Evolutionary conservation across 1,140 invertebrate species (phyloP), one percentile per base, ranked within the genome.

Genomic region (Brachionus manjavacas): DNA sequence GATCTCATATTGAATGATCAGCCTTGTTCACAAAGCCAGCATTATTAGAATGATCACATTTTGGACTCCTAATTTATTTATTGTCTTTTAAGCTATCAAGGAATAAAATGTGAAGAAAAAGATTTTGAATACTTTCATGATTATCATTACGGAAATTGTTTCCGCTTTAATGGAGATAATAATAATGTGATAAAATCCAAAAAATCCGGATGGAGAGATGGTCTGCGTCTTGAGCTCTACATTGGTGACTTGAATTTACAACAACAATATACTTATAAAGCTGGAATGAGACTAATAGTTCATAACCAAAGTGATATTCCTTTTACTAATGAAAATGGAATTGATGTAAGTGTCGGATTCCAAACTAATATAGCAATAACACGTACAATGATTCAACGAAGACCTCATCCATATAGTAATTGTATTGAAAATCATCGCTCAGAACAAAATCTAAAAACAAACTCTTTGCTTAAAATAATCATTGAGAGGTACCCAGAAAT

Each of bases 131-230:
- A 41, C n/a, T 28, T 14, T 12, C 43, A 84, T n/a, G 70, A 74
- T 52, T 52, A 43, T 28, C 8, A 84, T 60, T 84, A 85, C 23
- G 85, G 72, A 14, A 85, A 85, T 64, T 85, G 85, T 16, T 80
- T 41, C 12, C 85, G 60, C 1, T 79, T 85, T 39, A 85, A 85
- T 52, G 43, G 70, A 85, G 74, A 80, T 31, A 81, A n/a, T 14
- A 28, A 35, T 14, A 78, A 20, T 25, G 0, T 1, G 12, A 31
- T 68, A 3, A 78, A 78, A 43, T 35, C 49, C 2, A 49, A 78
- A 49, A 25, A 78, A 55, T 20, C 74, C 8, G 74, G 74, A 46
- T 78, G 41, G 49, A 25, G 49, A n/a, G 1, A 46, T 46, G 49
- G 74, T 12, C 39, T 78, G 23, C 41, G 74, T 14, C 39, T 78